Base-by-base conservation (phyloP, 2,888 invertebrate species). In the Papilio elwesi region DNA sequence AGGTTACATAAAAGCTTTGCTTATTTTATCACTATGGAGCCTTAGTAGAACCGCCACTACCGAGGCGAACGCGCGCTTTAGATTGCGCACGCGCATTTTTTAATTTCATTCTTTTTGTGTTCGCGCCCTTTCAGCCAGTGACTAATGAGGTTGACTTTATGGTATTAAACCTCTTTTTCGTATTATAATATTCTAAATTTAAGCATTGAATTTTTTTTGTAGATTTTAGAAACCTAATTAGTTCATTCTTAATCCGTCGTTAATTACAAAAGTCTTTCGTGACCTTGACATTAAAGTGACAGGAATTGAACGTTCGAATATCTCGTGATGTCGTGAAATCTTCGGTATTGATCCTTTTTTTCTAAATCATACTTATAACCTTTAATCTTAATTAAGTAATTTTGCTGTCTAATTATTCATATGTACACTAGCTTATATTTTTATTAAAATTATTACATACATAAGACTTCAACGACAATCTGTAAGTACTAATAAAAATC, bases 1-100 rank as follows among this genome's bases (percentile, higher is more conserved):
- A 93, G 92, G 92, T 92, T 92, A 90, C 90, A 87, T 88, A 89
- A 91, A 91, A 88, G 85, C 87, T 88, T 84, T 83, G 82, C 84
- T 84, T 81, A 80, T 83, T 87, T 85, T 86, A 88, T 86, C 87
- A 86, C 83, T 86, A 83, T 84, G 81, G 78, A 76, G 78, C 82
- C 81, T 90, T 90, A 93, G 92, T 93, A 85, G 80, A 89, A 82
- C 82, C 87, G 85, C 83, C 79, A 83, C 87, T 74, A 85, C 80
- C 90, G 89, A 79, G 80, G 80, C 80, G 91, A 84, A 81, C 87
- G 87, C 91, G 90, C 90, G 90, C 84, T 80, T 80, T 68, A 47
- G 73, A 69, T 73, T 78, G 82, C 86, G 86, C 86, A 79, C 82
- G 83, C 85, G 84, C 84, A 76, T 69, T 67, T 69, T 53, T 55